These are phyloP conservation scores for Papilio polyxenes DNA, from an alignment of 1,140 invertebrate species.

Conservation along the genomic window DNA sequence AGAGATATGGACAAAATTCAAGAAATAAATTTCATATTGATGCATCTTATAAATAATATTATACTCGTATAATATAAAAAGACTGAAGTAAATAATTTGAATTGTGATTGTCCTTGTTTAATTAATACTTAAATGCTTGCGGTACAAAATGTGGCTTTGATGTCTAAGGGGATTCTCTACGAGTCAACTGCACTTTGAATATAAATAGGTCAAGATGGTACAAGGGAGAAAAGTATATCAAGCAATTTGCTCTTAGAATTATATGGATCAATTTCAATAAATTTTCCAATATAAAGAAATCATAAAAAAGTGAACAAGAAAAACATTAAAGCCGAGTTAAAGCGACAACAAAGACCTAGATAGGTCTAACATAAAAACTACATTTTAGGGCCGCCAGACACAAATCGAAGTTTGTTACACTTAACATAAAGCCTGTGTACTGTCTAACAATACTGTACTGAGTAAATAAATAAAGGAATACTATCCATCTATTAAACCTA, in stretches of 20 bases:
- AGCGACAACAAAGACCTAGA: no score
- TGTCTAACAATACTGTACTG: no score
- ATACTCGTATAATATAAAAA: no score
- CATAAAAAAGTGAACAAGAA: no score
- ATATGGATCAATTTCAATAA: neutral
- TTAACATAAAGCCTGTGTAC: neutral
- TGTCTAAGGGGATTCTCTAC: slow-evolving; percentile 5
- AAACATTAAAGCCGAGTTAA: no score
- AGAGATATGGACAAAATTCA: no score
- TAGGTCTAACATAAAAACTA: no score
- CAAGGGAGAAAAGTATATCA: neutral
- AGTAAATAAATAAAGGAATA: no score
- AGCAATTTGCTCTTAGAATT: neutral
- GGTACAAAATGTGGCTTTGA: neutral
- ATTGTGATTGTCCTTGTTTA: neutral
- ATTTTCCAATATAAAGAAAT: neutral
- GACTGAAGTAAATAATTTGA: neutral
- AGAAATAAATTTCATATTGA: no score
- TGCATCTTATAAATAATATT: no score
- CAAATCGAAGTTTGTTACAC: neutral
- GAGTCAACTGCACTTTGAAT: neutral
- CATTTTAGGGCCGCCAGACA: neutral
- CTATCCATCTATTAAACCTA: no score
- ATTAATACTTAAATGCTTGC: neutral
- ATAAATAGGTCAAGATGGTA: slow-evolving; percentile 14